These are phyloP conservation scores for Tolmerus cingulatus DNA, from an alignment of 2,888 invertebrate genomes.

Conservation along the genomic window DNA sequence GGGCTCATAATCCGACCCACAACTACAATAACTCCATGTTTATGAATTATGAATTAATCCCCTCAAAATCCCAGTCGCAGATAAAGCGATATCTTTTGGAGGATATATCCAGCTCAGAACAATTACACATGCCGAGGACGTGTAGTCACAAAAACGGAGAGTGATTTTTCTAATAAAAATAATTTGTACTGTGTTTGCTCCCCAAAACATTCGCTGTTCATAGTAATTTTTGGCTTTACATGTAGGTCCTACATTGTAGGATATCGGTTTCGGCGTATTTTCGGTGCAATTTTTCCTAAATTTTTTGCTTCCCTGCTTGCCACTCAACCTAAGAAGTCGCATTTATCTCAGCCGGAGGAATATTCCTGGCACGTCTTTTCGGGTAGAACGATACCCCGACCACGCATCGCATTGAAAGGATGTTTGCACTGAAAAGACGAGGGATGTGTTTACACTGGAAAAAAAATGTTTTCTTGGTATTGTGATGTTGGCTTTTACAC, in stretches of 20 bases:
- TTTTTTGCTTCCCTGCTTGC: not conserved
- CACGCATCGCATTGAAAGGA: not conserved
- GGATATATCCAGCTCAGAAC: not conserved
- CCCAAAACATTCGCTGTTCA: not conserved
- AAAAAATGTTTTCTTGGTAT: not conserved
- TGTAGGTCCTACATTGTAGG: too few species aligned
- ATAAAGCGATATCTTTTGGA: not conserved
- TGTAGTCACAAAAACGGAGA: not conserved
- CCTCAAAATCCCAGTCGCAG: not conserved
- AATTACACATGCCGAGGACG: not conserved
- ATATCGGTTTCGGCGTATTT: not conserved
- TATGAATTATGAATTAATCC: not conserved
- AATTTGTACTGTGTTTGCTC: not conserved
- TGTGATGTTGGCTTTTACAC: conserved; percentile 14
- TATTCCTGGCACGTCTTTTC: not conserved
- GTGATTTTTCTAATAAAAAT: not conserved
- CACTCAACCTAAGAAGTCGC: not conserved
- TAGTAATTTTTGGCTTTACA: not conserved
- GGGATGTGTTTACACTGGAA: conserved; percentile 13
- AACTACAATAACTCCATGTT: not conserved
- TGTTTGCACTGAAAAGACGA: not conserved
- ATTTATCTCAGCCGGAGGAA: not conserved
- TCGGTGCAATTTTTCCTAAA: not conserved
- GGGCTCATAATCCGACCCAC: not conserved
- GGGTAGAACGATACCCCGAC: not conserved